Evolutionary conservation across 2,113 vertebrate species (phyloP).

Genomic region (Picathartes gymnocephalus): DNA sequence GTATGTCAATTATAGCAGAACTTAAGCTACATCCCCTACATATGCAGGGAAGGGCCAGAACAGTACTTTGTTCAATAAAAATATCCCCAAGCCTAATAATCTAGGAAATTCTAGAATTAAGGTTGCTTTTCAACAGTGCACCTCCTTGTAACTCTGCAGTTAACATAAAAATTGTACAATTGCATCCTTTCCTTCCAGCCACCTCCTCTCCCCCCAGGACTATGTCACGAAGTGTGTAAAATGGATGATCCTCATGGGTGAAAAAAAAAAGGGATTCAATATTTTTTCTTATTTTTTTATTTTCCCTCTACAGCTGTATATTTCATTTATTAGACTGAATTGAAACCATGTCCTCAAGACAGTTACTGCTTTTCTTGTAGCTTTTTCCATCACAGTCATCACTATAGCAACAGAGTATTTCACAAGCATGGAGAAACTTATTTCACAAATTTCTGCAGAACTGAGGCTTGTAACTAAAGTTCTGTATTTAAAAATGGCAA

Average conservation of each 20-base stretch:
- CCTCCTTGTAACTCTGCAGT: not conserved
- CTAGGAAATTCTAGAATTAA: not conserved
- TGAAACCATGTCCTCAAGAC: not conserved
- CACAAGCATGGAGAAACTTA: not conserved
- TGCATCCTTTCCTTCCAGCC: not conserved
- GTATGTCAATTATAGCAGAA: not conserved
- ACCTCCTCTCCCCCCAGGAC: not conserved
- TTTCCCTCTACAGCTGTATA: not conserved
- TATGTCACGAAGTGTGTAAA: not conserved
- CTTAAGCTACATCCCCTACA: not conserved
- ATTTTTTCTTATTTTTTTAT: not conserved
- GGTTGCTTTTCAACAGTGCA: not conserved
- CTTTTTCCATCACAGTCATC: not conserved
- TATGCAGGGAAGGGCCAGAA: not conserved
- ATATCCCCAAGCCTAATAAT: not conserved
- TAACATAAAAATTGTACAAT: not conserved
- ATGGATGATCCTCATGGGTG: not conserved
- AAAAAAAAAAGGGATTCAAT: not conserved
- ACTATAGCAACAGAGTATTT: not conserved
- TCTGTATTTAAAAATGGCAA: not conserved
- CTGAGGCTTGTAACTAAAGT: not conserved
- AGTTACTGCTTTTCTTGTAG: not conserved
- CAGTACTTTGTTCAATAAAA: not conserved
- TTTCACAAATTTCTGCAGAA: not conserved
- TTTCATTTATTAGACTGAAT: slow-evolving; percentile 26